Evolutionary conservation across 1,140 invertebrate species (phyloP).

Genomic region (Penaeus japonicus): DNA sequence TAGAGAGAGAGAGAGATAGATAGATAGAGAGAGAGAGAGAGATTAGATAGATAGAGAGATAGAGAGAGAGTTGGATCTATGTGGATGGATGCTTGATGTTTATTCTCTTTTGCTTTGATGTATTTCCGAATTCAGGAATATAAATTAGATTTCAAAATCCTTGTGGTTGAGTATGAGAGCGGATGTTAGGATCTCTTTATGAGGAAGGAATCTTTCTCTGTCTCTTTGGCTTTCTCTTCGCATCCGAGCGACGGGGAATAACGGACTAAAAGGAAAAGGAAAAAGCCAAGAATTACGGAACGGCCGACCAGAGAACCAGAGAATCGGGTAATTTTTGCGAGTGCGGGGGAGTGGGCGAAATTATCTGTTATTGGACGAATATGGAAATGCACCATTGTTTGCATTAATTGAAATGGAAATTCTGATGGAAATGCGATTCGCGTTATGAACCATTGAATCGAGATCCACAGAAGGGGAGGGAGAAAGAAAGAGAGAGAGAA

Average conservation of each 20-base stretch:
- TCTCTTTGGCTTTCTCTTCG: too few relatives aligned
- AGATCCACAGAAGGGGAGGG: background rate
- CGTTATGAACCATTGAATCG: background rate
- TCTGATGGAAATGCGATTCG: conserved; percentile 1
- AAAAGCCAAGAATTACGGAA: background rate
- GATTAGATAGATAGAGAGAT: background rate
- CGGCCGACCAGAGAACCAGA: background rate
- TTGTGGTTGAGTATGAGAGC: too few relatives aligned
- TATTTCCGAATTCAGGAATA: too few relatives aligned
- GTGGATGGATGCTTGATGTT: too few relatives aligned
- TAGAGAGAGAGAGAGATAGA: background rate
- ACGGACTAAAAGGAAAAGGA: background rate
- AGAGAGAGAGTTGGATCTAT: background rate
- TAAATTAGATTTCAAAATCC: too few relatives aligned
- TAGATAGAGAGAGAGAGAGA: background rate
- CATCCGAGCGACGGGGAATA: too few relatives aligned
- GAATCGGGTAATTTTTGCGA: background rate
- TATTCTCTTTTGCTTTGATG: too few relatives aligned
- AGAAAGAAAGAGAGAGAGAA: background rate
- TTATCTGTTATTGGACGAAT: background rate
- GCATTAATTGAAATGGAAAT: conserved; percentile 16
- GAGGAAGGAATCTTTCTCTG: too few relatives aligned
- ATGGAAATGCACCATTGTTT: background rate
- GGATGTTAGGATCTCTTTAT: too few relatives aligned
- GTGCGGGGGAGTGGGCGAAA: background rate